Percentiles rank a stretch among this genome's conserved stretches.
Conservation (phyloP, 1,140 invertebrate species). For the Saccostrea glomerata region DNA sequence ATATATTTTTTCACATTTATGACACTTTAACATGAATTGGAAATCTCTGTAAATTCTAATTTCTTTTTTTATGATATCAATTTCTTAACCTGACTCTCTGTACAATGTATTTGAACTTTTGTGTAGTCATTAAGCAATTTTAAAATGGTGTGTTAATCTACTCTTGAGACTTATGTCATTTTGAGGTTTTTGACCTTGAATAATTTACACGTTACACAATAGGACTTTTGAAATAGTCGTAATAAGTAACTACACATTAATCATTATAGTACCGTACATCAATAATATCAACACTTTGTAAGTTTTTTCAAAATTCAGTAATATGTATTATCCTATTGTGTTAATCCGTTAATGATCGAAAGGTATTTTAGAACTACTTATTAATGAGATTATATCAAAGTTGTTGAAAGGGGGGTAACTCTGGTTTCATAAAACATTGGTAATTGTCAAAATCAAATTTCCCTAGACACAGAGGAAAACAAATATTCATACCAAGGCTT, state of each 20-base stretch:
- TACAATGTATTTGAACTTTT: too few relatives aligned
- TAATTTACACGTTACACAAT: background rate
- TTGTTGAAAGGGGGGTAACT: background rate
- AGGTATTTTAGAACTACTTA: background rate
- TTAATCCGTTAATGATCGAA: conserved; percentile 17
- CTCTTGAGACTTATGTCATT: background rate
- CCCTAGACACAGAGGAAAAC: background rate
- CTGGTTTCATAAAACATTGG: background rate
- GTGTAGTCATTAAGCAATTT: background rate
- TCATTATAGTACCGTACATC: background rate
- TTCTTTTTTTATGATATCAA: too few relatives aligned
- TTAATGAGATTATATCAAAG: background rate
- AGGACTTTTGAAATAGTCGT: background rate
- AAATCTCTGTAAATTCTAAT: too few relatives aligned
- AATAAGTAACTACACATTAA: background rate
- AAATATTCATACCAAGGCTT: background rate
- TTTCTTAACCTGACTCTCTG: too few relatives aligned
- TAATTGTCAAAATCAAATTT: background rate
- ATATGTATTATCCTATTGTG: background rate
- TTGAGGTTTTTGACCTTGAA: background rate
- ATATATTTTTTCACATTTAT: too few relatives aligned
- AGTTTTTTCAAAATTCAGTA: background rate
- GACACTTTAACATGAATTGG: too few relatives aligned
- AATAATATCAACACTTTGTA: too few relatives aligned
- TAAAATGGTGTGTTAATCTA: background rate